Evolutionary conservation across 2,888 invertebrate genomes (phyloP).

Genomic region (Leptogaster cylindrica): DNA sequence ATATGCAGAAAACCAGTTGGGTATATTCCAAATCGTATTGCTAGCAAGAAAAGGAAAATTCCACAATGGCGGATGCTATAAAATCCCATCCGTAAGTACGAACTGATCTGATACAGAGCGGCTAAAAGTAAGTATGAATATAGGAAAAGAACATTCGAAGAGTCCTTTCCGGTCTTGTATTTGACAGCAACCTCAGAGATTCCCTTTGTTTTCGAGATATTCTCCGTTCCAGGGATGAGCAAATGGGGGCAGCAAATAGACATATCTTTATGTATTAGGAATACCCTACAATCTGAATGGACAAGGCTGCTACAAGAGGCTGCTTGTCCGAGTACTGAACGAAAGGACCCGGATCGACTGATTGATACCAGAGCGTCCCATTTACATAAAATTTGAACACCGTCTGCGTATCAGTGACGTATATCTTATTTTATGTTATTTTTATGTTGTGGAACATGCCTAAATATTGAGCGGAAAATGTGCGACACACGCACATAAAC

Average conservation of each 20-base stretch:
- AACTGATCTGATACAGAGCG: conserved; percentile 11
- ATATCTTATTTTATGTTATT: neutral
- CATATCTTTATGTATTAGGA: conserved; percentile 23
- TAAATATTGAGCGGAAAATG: too few species aligned
- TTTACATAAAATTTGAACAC: conserved; percentile 19
- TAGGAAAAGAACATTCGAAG: neutral
- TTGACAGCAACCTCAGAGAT: neutral
- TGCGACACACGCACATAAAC: neutral
- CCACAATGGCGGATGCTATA: conserved; percentile 10
- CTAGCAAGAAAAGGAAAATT: neutral
- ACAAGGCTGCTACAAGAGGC: neutral
- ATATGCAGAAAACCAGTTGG: neutral
- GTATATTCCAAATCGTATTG: neutral
- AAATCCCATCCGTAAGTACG: conserved; percentile 14
- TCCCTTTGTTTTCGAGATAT: conserved; percentile 10
- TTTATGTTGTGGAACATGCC: neutral
- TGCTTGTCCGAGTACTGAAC: conserved; percentile 13
- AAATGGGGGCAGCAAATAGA: neutral
- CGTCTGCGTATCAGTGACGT: neutral
- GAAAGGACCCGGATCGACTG: conserved; percentile 35
- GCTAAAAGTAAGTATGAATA: conserved; percentile 16
- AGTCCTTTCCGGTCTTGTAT: neutral
- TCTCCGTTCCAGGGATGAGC: conserved; percentile 4
- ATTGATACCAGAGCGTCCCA: conserved; percentile 33
- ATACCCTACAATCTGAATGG: neutral